Evolutionary conservation across 92 coral and sea anemone genomes (phyloP).

Genomic region (Umimayanthus chanpuru): DNA sequence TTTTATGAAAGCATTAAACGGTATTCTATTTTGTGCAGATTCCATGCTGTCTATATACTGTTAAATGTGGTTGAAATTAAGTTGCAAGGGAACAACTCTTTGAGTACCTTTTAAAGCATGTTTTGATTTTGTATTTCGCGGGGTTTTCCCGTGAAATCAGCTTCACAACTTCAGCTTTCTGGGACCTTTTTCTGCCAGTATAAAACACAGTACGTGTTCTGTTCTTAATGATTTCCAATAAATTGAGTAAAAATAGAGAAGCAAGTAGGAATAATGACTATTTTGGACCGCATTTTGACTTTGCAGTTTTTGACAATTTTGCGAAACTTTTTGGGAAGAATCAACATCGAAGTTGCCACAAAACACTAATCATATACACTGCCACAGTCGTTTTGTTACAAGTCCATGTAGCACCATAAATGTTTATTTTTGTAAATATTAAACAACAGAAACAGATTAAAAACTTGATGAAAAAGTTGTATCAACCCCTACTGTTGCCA

Average conservation of each 20-base stretch:
- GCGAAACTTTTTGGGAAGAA: not conserved
- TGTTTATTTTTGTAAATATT: not conserved
- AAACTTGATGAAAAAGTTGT: not conserved
- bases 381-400: not conserved
- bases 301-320: not conserved
- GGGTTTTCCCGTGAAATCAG: conserved; percentile 60
- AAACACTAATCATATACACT: not conserved
- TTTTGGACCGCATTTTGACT: not conserved
- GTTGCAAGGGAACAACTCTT: not conserved
- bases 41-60: not conserved
- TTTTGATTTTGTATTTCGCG: conserved; percentile 53
- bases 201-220: not conserved
- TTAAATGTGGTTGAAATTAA: not conserved
- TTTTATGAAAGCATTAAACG: not conserved
- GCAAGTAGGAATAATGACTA: not conserved
- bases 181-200: not conserved
- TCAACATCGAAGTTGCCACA: not conserved
- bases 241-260: not conserved
- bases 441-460: not conserved
- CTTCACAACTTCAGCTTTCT: not conserved
- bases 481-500: not conserved
- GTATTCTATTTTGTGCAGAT: not conserved
- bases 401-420: not conserved
- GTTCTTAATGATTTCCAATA: not conserved
- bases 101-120: not conserved